Conservation (phyloP, 2,888 invertebrate species). For the Lithophane leautieri region DNA sequence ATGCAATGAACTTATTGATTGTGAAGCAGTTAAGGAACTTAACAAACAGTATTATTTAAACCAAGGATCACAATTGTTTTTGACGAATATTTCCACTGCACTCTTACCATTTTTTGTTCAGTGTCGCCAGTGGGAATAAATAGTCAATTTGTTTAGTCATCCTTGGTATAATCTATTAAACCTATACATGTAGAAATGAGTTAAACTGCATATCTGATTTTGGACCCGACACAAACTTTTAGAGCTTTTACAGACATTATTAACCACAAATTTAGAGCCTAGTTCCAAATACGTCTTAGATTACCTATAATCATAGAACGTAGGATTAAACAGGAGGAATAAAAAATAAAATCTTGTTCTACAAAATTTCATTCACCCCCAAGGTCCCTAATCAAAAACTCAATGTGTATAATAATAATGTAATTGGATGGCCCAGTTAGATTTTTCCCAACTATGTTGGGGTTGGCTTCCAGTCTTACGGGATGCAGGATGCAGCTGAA, state of each 20-base stretch:
- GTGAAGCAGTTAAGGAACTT: constrained; percentile 22
- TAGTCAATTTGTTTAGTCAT: constrained; percentile 19
- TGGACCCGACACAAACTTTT: not conserved
- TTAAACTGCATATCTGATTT: constrained; percentile 33
- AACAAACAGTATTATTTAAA: constrained; percentile 9
- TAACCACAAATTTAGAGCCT: not conserved
- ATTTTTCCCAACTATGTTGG: not conserved
- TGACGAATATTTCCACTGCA: not conserved
- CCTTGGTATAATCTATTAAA: constrained; percentile 31
- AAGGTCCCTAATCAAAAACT: not conserved
- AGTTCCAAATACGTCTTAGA: not conserved
- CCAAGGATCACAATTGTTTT: not conserved
- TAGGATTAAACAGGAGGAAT: not conserved
- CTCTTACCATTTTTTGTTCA: not conserved
- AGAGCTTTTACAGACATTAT: not conserved
- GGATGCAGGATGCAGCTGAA: not conserved
- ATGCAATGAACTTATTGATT: constrained; percentile 35
- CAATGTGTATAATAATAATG: not conserved
- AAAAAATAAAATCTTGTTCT: not conserved
- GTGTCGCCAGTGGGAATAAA: not conserved
- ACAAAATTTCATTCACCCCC: not conserved
- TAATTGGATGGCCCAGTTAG: not conserved
- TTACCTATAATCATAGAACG: not conserved
- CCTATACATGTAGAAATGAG: constrained; percentile 10
- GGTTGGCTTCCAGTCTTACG: not conserved